Base-by-base conservation (phyloP, 23 tunicate genomes). In the Ascidia mentula region DNA sequence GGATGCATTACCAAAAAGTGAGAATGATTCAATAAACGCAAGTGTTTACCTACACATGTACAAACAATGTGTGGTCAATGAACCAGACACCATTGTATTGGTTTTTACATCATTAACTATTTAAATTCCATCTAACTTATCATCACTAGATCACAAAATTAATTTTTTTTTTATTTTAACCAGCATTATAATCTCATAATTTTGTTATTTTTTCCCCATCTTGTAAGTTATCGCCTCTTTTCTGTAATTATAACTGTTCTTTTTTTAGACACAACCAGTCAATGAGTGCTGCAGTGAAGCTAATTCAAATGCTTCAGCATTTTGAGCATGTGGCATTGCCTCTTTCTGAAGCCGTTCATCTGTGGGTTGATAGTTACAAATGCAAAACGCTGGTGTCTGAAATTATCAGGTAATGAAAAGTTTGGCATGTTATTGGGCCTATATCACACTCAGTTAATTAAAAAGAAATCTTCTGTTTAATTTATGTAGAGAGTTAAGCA, bases 1-100 rank as follows among this genome's bases (percentile, higher is more conserved):
- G 98, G 98, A 6, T 88, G 92, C 79, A 40, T 88, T 6, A 80
- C 88, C 30, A 88, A 88, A 88, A 93, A 93, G 91, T 89, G 69
- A 38, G 85, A 5, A 6, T 20, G 24, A 53, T 53, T 20, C 2
- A 5, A 53, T 9, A 53, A 5, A 53, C 13, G 1, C 24, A n/a
- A 5, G 7, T 53, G 65, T 6, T 53, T 28, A 53, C 13, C 28
- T n/a, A n/a, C n/a, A n/a, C n/a, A n/a, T n/a, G n/a, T n/a, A n/a
- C n/a, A n/a, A n/a, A n/a, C n/a, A n/a, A n/a, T n/a, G n/a, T n/a
- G n/a, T n/a, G n/a, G n/a, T n/a, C n/a, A n/a, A n/a, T n/a, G n/a
- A n/a, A n/a, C n/a, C n/a, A n/a, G n/a, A n/a, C n/a, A n/a, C n/a
- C n/a, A n/a, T n/a, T n/a, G n/a, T n/a, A n/a, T n/a, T n/a, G n/a